These are phyloP conservation scores for Magallana angulata DNA, from an alignment of 1,140 invertebrate species.

Conservation along the genomic window DNA sequence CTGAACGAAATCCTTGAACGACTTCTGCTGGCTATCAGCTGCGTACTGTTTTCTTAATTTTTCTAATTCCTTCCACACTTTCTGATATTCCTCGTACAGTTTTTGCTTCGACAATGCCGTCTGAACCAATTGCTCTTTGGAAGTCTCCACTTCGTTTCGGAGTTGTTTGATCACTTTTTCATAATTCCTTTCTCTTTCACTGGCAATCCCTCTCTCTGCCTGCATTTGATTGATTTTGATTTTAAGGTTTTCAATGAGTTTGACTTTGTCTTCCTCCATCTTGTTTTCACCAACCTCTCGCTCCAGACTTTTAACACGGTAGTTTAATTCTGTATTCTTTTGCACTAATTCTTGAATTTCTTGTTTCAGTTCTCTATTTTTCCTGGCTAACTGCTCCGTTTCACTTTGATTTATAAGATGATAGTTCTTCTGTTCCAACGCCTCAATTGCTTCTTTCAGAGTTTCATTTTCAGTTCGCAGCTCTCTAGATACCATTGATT, in stretches of 20 bases:
- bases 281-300: slow-evolving; percentile 52
- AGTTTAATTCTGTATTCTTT: slow-evolving; percentile 64
- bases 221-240: slow-evolving; percentile 60
- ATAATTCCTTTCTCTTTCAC: slow-evolving; percentile 49
- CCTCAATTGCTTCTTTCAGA: slow-evolving; percentile 55
- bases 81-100: slow-evolving; percentile 51
- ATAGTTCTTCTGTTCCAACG: slow-evolving; percentile 46
- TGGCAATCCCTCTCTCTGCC: slow-evolving; percentile 53
- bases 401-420: slow-evolving; percentile 34
- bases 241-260: slow-evolving; percentile 59
- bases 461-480: slow-evolving; percentile 52
- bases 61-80: slow-evolving; percentile 56
- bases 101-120: slow-evolving; percentile 51
- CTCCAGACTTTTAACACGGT: slow-evolving; percentile 61
- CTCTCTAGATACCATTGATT: slow-evolving; percentile 44
- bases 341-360: slow-evolving; percentile 61
- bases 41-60: slow-evolving; percentile 56
- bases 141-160: slow-evolving; percentile 50
- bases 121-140: slow-evolving; percentile 43
- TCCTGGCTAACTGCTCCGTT: slow-evolving; percentile 36
- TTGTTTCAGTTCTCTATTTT: slow-evolving; percentile 52
- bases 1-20: slow-evolving; percentile 71
- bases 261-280: slow-evolving; percentile 54
- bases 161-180: slow-evolving; percentile 57
- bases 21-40: slow-evolving; percentile 61